These are phyloP conservation scores for Drosophila affinis DNA, from an alignment of 2,888 invertebrate species.

Conservation along the genomic window DNA sequence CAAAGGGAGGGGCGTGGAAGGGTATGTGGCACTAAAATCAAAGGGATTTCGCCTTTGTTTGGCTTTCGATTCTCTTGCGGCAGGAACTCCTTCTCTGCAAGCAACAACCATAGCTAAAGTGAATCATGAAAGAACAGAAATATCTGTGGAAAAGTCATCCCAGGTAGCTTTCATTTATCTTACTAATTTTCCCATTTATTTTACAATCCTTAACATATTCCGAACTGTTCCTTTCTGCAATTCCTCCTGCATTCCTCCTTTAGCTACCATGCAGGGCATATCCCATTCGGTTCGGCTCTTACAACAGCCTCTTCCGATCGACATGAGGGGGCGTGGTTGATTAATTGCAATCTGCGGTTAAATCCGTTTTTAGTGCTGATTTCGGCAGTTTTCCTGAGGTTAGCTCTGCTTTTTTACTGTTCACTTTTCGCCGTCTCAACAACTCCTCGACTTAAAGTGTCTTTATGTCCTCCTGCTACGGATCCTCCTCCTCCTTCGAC, in stretches of 20 bases:
- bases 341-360: conserved; percentile 69
- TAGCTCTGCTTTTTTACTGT: too few species aligned
- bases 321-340: conserved; percentile 57
- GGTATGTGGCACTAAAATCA: background rate
- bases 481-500: too few species aligned
- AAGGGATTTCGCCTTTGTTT: background rate
- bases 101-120: background rate
- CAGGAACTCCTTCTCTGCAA: background rate
- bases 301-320: conserved; percentile 6
- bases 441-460: too few species aligned
- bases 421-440: too few species aligned
- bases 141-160: background rate
- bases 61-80: background rate
- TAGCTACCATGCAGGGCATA: background rate
- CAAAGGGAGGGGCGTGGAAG: background rate
- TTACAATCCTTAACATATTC: too few species aligned
- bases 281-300: background rate
- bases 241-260: too few species aligned
- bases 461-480: too few species aligned
- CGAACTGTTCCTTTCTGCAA: too few species aligned
- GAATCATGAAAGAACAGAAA: background rate
- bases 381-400: conserved; percentile 48
- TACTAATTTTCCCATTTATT: conserved; percentile 17
- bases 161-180: conserved; percentile 14
- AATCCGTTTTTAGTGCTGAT: conserved; percentile 61